Evolutionary conservation across 2,888 invertebrate genomes (phyloP).

Genomic region (Agonopterix alstromeriana): DNA sequence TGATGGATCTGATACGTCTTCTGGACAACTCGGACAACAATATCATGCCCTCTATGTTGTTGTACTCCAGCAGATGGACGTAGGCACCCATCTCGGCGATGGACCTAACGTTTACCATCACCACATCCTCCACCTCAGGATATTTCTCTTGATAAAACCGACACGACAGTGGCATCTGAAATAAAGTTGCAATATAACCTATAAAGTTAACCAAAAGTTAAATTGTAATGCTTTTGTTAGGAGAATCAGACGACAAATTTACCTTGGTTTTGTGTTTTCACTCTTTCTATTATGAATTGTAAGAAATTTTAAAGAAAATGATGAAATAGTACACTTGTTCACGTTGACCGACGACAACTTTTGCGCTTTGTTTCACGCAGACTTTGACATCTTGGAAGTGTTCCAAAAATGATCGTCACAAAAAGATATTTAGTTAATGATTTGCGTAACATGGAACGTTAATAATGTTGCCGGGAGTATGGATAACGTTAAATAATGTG

Average conservation of each 20-base stretch:
- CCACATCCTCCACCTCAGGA: slow-evolving; percentile 99
- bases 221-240: neutral
- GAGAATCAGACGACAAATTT: slow-evolving; percentile 8
- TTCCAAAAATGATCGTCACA: no score
- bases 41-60: slow-evolving; percentile 99
- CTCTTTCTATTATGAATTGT: slow-evolving; percentile 22
- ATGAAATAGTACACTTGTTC: slow-evolving; percentile 58
- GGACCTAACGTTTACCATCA: slow-evolving; percentile 98
- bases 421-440: no score
- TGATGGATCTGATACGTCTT: slow-evolving; percentile 98
- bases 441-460: slow-evolving; percentile 6
- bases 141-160: slow-evolving; percentile 98
- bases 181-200: slow-evolving; percentile 52
- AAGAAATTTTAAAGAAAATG: slow-evolving; percentile 34
- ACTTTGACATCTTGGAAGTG: neutral
- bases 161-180: slow-evolving; percentile 92
- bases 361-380: slow-evolving; percentile 26
- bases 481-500: neutral
- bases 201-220: slow-evolving; percentile 13
- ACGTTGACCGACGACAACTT: slow-evolving; percentile 55
- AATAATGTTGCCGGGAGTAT: neutral
- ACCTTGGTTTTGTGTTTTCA: slow-evolving; percentile 38
- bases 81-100: slow-evolving; percentile 99
- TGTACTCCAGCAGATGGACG: slow-evolving; percentile 97
- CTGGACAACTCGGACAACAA: slow-evolving; percentile 97